These are phyloP conservation scores for Cinclus mexicanus DNA, from an alignment of 2,113 vertebrate species.

Conservation along the genomic window DNA sequence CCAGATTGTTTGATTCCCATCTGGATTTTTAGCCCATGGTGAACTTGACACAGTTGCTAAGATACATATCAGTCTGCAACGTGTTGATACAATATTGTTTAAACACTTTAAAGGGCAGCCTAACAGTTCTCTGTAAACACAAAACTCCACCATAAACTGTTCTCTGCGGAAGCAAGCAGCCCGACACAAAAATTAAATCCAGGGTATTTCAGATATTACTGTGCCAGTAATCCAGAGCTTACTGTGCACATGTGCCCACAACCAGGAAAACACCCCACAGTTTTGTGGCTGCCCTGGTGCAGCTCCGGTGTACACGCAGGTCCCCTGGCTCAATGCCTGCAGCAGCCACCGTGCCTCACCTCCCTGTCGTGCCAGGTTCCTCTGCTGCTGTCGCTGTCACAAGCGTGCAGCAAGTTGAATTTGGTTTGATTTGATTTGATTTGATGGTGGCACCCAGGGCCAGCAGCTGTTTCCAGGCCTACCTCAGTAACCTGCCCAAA, in stretches of 20 bases:
- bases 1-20: conserved; percentile 50
- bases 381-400: background rate
- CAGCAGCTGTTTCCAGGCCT: background rate
- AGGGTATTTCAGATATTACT: background rate
- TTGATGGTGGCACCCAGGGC: background rate
- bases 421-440: background rate
- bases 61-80: conserved; percentile 51
- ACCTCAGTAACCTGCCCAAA: background rate
- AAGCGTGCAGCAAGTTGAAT: background rate
- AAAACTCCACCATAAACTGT: background rate
- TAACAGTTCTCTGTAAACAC: conserved; percentile 56
- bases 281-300: background rate
- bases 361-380: accelerated
- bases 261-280: background rate
- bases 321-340: background rate
- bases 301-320: accelerated
- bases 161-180: conserved; percentile 5
- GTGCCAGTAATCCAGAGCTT: background rate
- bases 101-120: conserved; percentile 64
- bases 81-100: conserved; percentile 63
- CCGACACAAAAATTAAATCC: background rate
- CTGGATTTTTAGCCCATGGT: conserved; percentile 46
- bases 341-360: background rate
- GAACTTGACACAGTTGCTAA: conserved; percentile 66
- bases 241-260: background rate